Base-by-base conservation (phyloP, 1,140 invertebrate genomes). In the Diuraphis noxia region DNA sequence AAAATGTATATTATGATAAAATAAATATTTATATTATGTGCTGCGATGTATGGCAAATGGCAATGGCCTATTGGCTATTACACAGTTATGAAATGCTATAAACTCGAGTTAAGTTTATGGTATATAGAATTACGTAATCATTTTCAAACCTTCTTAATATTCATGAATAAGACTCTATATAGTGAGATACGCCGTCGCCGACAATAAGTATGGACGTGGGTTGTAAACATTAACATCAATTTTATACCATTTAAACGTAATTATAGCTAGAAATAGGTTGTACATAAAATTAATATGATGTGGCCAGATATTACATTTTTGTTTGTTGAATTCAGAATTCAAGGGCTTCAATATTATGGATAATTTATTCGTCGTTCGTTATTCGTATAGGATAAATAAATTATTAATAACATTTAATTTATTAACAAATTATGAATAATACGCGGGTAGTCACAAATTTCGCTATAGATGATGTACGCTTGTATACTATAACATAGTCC, bases 101-200 rank as follows among this genome's bases (percentile, higher is more conserved):
- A 82, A 82, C 8, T 46, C 21, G 85, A 38, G 23, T 84, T 46
- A 40, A 38, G 19, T 34, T 72, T 72, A 72, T n/a, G 17, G n/a
- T n/a, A n/a, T 84, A 19, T 38, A 25, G 34, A 86, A 52, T 86
- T 46, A 86, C 46, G 46, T 52, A 86, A 86, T 85, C 30, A 25
- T 49, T 49, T 49, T 86, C 43, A 46, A 85, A 85, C 41, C 84
- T 43, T 41, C 25, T 82, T 41, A 82, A 38, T 41, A 85, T 85
- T 85, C 84, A 86, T 4, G 46, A 34, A 25, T 52, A 38, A 3
- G 36, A 8, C 38, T 52, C n/a, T 41, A 9, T 17, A 13, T 21
- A 52, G 41, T 85, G 30, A 81, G 79, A 30, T 41, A 36, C 9
- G 43, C n/a, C n/a, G n/a, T 21, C 2, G 43, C 46, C 43, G 34